A percentile compares a stretch with the other conserved stretches of the same genome.
Conservation (phyloP, 2,113 vertebrate genomes). For the Urocolius indicus region DNA sequence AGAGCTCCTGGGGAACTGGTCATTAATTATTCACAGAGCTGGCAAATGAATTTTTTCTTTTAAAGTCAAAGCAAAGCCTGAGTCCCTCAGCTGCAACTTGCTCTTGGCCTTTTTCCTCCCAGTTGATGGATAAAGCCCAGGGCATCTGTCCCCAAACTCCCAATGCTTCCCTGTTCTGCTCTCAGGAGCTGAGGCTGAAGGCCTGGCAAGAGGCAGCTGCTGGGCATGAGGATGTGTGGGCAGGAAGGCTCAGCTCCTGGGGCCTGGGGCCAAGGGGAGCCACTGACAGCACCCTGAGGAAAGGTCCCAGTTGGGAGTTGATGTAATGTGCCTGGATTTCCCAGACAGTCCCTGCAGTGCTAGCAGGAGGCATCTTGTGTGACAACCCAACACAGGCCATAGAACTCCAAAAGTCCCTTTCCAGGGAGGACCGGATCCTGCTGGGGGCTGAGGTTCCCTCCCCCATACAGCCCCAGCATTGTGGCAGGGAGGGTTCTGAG, state of each 20-base stretch:
- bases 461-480: not conserved
- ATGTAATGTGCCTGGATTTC: not conserved
- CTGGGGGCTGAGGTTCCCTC: not conserved
- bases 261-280: not conserved
- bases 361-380: rapidly evolving
- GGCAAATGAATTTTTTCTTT: constrained; percentile 14
- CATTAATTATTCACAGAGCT: constrained; percentile 42
- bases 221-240: not conserved
- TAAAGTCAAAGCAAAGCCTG: constrained; percentile 10
- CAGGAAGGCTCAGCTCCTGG: not conserved
- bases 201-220: not conserved
- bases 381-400: not conserved
- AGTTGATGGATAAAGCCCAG: not conserved
- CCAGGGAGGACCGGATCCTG: not conserved
- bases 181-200: not conserved
- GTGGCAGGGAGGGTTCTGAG: not conserved
- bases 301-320: too few species aligned
- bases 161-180: rapidly evolving
- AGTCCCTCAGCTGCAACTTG: not conserved
- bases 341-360: rapidly evolving
- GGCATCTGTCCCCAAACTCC: not conserved
- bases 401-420: not conserved
- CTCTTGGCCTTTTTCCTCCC: not conserved
- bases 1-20: not conserved
- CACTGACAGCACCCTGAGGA: not conserved